These are phyloP conservation scores for Epirrhoe tristata DNA, from an alignment of 2,888 invertebrate species.

Conservation along the genomic window DNA sequence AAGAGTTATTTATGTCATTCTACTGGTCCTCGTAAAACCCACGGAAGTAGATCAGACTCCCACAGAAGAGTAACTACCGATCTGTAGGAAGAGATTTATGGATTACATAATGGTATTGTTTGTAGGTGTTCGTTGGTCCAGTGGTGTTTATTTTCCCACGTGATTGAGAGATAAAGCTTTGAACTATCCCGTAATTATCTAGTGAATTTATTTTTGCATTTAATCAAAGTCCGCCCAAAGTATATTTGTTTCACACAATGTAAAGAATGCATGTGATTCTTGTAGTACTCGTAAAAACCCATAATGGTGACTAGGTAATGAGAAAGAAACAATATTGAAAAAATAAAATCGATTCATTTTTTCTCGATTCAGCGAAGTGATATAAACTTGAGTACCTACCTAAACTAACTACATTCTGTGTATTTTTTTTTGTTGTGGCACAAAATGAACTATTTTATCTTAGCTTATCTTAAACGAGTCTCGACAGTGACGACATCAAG, in stretches of 20 bases:
- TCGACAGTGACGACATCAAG: neutral
- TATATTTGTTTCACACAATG: neutral
- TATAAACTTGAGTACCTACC: too few relatives aligned
- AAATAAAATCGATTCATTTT: too few relatives aligned
- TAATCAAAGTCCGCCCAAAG: constrained; percentile 2
- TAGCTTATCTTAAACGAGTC: too few relatives aligned
- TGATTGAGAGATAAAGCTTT: constrained; percentile 25
- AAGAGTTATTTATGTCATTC: constrained; percentile 42
- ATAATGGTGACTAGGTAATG: too few relatives aligned
- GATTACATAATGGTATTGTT: constrained; percentile 33
- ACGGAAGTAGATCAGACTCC: constrained; percentile 31
- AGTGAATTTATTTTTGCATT: neutral
- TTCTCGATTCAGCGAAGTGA: too few relatives aligned
- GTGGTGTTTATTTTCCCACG: constrained; percentile 26
- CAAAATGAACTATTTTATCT: too few relatives aligned
- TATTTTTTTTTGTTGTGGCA: too few relatives aligned
- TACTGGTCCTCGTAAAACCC: constrained; percentile 41
- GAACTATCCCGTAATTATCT: constrained; percentile 9
- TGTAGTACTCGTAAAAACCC: too few relatives aligned
- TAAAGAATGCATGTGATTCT: too few relatives aligned
- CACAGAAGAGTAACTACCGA: constrained; percentile 31
- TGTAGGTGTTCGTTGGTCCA: constrained; percentile 31
- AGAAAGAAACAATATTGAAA: too few relatives aligned
- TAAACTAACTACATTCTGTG: too few relatives aligned
- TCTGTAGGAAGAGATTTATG: constrained; percentile 44